A percentile compares a stretch with the other conserved stretches of the same genome.
These are phyloP conservation scores for Catharus fuscescens DNA, from an alignment of 2,113 vertebrate species.

Conservation along the genomic window DNA sequence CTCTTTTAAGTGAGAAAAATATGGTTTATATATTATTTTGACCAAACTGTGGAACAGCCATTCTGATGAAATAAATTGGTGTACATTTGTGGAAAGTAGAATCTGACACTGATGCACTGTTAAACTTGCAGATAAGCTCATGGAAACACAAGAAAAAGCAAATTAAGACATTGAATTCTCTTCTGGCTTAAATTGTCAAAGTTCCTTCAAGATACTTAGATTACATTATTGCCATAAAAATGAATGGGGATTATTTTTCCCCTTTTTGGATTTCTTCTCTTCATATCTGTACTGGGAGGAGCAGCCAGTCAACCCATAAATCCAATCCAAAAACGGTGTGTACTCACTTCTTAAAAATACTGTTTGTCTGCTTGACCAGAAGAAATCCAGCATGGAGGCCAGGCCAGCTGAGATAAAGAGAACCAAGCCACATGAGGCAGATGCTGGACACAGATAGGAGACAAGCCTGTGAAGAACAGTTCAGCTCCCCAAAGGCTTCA, in stretches of 20 bases:
- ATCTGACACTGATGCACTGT: not conserved
- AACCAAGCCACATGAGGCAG: not conserved
- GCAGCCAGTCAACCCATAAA: not conserved
- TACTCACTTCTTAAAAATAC: not conserved
- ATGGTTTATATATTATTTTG: not conserved
- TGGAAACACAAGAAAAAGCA: not conserved
- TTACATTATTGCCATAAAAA: not conserved
- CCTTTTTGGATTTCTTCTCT: no score
- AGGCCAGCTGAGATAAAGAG: not conserved
- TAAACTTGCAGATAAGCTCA: not conserved
- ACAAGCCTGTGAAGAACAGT: not conserved
- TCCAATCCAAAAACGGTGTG: fast-evolving
- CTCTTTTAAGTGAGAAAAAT: not conserved
- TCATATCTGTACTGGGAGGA: not conserved
- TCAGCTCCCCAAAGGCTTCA: not conserved
- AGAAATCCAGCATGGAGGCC: not conserved
- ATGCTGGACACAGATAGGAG: not conserved
- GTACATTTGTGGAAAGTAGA: not conserved
- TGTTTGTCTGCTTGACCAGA: not conserved
- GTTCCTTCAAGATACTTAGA: not conserved
- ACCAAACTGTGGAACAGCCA: not conserved
- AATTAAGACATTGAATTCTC: not conserved
- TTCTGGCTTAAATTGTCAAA: not conserved
- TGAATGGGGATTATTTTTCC: not conserved
- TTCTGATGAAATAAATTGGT: not conserved